Conservation (phyloP, 2,888 invertebrate species). For the Apoda limacodes region DNA sequence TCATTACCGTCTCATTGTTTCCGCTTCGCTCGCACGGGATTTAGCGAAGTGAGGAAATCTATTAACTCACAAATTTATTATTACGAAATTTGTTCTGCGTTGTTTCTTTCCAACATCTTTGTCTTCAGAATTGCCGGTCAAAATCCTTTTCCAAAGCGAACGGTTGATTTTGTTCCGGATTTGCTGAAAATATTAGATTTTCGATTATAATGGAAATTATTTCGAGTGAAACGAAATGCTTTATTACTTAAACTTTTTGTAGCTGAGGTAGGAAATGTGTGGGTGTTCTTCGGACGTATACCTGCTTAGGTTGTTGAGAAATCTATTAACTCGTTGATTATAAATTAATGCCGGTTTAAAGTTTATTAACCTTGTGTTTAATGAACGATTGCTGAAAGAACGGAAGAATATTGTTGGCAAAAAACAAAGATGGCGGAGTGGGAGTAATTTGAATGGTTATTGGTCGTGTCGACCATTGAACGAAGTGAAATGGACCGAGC, state of each 20-base stretch:
- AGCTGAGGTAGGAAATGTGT: no score
- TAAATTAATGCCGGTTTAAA: no score
- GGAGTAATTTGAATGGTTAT: slow-evolving; percentile 41
- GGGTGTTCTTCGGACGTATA: not conserved
- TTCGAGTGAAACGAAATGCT: slow-evolving; percentile 38
- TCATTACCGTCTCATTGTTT: slow-evolving; percentile 46
- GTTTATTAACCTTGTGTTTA: slow-evolving; percentile 40
- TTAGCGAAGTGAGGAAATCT: slow-evolving; percentile 38
- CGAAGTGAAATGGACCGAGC: slow-evolving; percentile 45
- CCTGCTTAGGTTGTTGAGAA: not conserved
- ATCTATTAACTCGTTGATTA: no score
- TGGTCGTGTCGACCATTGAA: slow-evolving; percentile 40
- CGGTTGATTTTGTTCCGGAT: slow-evolving; percentile 35
- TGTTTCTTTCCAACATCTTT: slow-evolving; percentile 63
- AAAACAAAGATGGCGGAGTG: slow-evolving; percentile 42
- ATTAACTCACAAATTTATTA: slow-evolving; percentile 52
- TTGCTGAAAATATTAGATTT: slow-evolving; percentile 49
- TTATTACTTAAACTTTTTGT: no score
- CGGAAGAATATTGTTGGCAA: slow-evolving; percentile 36
- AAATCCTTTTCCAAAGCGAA: slow-evolving; percentile 33
- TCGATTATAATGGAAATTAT: slow-evolving; percentile 32
- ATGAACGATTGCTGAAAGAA: slow-evolving; percentile 40
- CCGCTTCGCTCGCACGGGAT: slow-evolving; percentile 42
- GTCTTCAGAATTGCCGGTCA: slow-evolving; percentile 44
- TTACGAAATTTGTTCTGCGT: slow-evolving; percentile 52